phyloP scores from a whole-genome alignment of 1,140 invertebrate species.

The Stenopsyche tienmushanensis region DNA sequence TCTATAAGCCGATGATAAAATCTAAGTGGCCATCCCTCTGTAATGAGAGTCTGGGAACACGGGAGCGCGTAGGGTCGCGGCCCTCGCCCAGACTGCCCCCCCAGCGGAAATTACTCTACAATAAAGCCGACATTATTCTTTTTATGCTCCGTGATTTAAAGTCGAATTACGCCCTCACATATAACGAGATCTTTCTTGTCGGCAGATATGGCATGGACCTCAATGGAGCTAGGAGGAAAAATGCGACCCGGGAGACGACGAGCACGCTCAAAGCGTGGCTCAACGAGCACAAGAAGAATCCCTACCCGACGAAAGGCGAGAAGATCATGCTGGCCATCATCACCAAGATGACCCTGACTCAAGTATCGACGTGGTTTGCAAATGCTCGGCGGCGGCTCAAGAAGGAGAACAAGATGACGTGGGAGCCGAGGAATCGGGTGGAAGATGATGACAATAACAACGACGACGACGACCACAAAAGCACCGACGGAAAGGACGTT shows the following conservation, averaged over 20 bases:
- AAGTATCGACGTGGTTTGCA: conserved; percentile 99
- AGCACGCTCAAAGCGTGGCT: conserved; percentile 97
- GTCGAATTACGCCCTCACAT: not conserved
- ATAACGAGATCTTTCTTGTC: conserved; percentile 44
- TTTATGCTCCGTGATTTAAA: not conserved
- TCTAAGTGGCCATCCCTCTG: conserved; percentile 39
- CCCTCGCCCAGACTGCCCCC: conserved; percentile 7
- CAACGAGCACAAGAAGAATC: conserved; percentile 98
- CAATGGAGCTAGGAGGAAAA: conserved; percentile 89
- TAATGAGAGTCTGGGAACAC: conserved; percentile 36
- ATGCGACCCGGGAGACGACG: conserved; percentile 96
- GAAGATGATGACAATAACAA: conserved; percentile 88
- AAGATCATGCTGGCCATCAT: conserved; percentile 99
- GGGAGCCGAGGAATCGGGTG: conserved; percentile 88
- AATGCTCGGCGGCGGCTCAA: conserved; percentile 94
- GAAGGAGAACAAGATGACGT: conserved; percentile 99
- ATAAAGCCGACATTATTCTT: conserved; percentile 27
- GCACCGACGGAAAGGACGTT: conserved; percentile 78
- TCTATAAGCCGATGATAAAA: conserved; percentile 40
- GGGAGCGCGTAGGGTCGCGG: conserved; percentile 3
- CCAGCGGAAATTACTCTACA: conserved; percentile 38
- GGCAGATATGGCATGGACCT: conserved; percentile 87
- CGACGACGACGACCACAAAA: conserved; percentile 78
- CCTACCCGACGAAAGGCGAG: conserved; percentile 98
- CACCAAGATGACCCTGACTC: conserved; percentile 98